Evolutionary conservation across 1,140 invertebrate genomes (phyloP).

Genomic region (Ridgeia piscesae): DNA sequence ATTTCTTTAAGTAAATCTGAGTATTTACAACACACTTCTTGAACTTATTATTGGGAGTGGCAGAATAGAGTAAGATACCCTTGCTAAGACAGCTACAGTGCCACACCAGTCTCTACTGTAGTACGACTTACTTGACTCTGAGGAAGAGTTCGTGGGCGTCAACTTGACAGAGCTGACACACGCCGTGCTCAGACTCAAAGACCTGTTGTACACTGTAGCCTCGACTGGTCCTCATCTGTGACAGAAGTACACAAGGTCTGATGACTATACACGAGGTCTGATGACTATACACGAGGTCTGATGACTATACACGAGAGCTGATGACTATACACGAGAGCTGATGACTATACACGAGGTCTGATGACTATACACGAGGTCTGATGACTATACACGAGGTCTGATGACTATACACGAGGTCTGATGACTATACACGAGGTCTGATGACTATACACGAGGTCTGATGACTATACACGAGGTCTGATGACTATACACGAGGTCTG

Average conservation of each 20-base stretch:
- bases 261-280: not conserved
- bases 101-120: not conserved
- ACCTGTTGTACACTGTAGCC: conserved; percentile 43
- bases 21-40: not conserved
- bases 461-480: not conserved
- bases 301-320: not conserved
- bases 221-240: conserved; percentile 42
- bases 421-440: not conserved
- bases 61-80: too few species aligned
- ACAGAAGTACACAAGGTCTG: not conserved
- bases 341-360: not conserved
- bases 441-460: not conserved
- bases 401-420: not conserved
- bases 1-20: not conserved
- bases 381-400: not conserved
- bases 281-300: not conserved
- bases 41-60: too few species aligned
- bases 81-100: too few species aligned
- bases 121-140: conserved; percentile 40
- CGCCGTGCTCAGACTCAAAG: conserved; percentile 46
- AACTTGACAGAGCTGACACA: conserved; percentile 48
- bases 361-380: not conserved
- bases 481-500: not conserved
- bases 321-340: too few species aligned
- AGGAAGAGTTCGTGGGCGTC: conserved; percentile 47